Evolutionary conservation across 2,888 invertebrate species (phyloP), one percentile per base, ranked within the genome.

Genomic region (Adela reaumurella): DNA sequence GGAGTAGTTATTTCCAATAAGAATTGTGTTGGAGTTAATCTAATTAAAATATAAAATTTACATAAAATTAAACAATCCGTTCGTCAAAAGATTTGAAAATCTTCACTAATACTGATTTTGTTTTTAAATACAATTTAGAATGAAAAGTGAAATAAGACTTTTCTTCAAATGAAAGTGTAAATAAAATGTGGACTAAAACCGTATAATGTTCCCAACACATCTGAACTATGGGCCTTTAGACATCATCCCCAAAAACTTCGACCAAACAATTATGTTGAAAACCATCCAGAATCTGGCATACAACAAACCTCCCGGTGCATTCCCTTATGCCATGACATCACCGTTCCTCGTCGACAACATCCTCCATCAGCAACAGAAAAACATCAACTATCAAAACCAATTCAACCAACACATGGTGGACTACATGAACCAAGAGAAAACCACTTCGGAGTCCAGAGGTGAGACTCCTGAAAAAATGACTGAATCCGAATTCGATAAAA

Each of bases 321-420:
- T 54, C 11, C 62, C 78, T 5, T 73, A 69, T 50, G 81, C 81
- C 55, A 81, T 83, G 74, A 76, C 83, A 20, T 84, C 85, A 1
- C 83, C 83, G 1, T 85, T 85, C 58, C 58, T 84, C 48, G 83
- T 85, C 53, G 84, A 85, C 62, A 84, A 84, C 55, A 80, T 85
- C 17, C 62, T 85, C 48, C 83, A 83, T 53, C 83, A 82, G 56
- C 82, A 83, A 56, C 79, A 81, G 54, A 72, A 64, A 0, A 67
- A 59, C n/a, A 76, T 68, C 54, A 70, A 46, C 58, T 74, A 67
- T 55, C 82, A 68, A 66, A 81, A 67, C 18, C 72, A 83, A 54
- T 83, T 82, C 52, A 83, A 83, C 54, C 81, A 82, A 57, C 79
- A 79, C 19, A 55, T 79, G 4, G 78, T 50, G 24, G 51, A 53